A percentile compares a stretch with the other conserved stretches of the same genome.
Evolutionary conservation across 35 echinoderm and acorn worm species (phyloP).

Genomic region (Acanthaster planci): DNA sequence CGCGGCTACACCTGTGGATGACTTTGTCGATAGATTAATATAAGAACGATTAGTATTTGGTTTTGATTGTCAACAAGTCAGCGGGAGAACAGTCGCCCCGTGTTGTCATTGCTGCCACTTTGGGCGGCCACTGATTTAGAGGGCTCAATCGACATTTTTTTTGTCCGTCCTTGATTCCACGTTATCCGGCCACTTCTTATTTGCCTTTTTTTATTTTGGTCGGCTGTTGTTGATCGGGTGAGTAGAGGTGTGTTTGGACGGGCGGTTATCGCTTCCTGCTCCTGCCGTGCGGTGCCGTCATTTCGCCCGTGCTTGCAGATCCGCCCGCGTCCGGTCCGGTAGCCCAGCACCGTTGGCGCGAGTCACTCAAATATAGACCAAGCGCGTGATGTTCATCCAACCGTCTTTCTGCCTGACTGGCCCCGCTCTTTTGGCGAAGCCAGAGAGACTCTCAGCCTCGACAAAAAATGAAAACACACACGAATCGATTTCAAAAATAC

Average conservation of each 20-base stretch:
- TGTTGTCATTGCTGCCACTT: slow-evolving; percentile 3
- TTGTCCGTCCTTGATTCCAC: no score
- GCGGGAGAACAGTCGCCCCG: background rate
- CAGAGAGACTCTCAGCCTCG: background rate
- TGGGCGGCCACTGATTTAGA: background rate
- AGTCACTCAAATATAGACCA: background rate
- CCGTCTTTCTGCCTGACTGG: background rate
- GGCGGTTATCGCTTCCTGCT: slow-evolving; percentile 7
- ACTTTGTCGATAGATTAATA: background rate
- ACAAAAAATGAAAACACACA: background rate
- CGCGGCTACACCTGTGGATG: no score
- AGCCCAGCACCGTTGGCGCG: background rate
- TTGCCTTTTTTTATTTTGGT: background rate
- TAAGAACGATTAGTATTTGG: background rate
- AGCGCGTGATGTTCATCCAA: background rate
- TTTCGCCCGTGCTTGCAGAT: background rate
- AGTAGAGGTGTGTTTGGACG: slow-evolving; percentile 2
- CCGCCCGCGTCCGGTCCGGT: background rate
- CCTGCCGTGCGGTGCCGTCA: slow-evolving; percentile 19
- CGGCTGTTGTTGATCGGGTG: slow-evolving; percentile 11
- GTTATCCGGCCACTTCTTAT: background rate
- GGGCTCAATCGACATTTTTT: background rate
- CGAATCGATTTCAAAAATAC: background rate
- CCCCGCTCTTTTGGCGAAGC: background rate
- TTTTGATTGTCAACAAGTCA: slow-evolving; percentile 21